Base-by-base conservation (phyloP, 1,140 invertebrate species). In the Pseudomyrmex gracilis region DNA sequence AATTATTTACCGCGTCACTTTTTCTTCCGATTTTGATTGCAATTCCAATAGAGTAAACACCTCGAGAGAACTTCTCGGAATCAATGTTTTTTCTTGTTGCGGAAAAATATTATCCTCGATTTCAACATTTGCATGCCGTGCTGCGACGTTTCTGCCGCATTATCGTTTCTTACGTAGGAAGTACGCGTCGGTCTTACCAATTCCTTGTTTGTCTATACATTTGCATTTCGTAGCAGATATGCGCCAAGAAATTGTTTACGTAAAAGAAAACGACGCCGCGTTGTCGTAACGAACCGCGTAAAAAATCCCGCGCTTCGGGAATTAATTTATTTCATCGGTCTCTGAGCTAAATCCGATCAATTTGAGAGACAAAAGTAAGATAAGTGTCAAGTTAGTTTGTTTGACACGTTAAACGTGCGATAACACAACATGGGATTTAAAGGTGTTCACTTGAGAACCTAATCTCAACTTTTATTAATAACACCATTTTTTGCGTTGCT, bases 231-330 rank as follows among this genome's bases (percentile, higher is more conserved):
- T 4, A 63, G 10, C 22, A n/a, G 9, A 43, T 45, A 51, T 43
- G 20, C 53, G 66, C 66, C 76, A 58, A 57, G 43, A 80, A 58
- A 70, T 53, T 80, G 53, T 80, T 71, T 80, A 49, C 53, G 22
- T 20, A 20, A 10, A 57, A 17, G 12, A 43, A 15, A 47, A 7
- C 12, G 17, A 77, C 49, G 8, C 34, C 53, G 53, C 20, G 7
- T 13, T 34, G 34, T 34, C 34, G 34, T 7, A 45, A 60, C 17
- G n/a, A 43, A 12, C 51, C 13, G 17, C n/a, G 12, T 55, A 67
- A 34, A n/a, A 53, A 78, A 57, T 49, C 43, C 43, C 66, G 15
- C 66, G 15, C 34, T 78, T 7, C 15, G 7, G 15, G 0, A 58
- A 49, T 60, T 57, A 58, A 47, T 7, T 15, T 45, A 20, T n/a